phyloP scores from a whole-genome alignment of 92 coral and sea anemone species.

The Heliopora coerulea region DNA sequence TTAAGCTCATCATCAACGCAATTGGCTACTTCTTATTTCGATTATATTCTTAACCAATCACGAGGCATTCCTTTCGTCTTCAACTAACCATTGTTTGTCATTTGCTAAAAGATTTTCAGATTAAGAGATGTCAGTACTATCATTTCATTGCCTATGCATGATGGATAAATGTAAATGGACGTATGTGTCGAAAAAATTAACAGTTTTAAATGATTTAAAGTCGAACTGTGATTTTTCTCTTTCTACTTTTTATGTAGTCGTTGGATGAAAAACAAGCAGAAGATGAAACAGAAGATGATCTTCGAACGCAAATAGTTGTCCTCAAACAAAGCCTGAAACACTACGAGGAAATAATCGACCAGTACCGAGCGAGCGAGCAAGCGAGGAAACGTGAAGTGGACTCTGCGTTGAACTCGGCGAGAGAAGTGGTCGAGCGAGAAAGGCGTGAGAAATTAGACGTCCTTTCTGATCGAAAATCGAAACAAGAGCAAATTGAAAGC shows the following conservation, averaged over 20 bases:
- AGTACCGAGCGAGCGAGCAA: conserved; percentile 80
- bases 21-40: too few relatives aligned
- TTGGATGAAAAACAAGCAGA: not conserved
- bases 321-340: conserved; percentile 81
- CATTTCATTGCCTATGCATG: too few relatives aligned
- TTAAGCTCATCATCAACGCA: too few relatives aligned
- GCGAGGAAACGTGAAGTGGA: conserved; percentile 85
- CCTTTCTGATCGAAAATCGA: conserved; percentile 81
- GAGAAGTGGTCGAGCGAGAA: conserved; percentile 80
- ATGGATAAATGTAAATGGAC: too few relatives aligned
- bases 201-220: too few relatives aligned
- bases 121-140: too few relatives aligned
- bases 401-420: conserved; percentile 73
- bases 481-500: conserved; percentile 77
- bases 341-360: conserved; percentile 71
- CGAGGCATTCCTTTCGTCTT: too few relatives aligned
- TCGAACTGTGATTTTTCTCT: too few relatives aligned
- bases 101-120: too few relatives aligned
- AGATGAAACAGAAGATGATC: conserved; percentile 40
- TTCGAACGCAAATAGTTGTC: conserved; percentile 63
- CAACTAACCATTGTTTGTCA: too few relatives aligned
- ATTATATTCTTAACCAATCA: too few relatives aligned
- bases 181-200: too few relatives aligned
- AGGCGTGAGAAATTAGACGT: conserved; percentile 87
- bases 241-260: not conserved